Evolutionary conservation across 2,888 invertebrate genomes (phyloP), one percentile per base, ranked within the genome.

Genomic region (Papilio protenor): DNA sequence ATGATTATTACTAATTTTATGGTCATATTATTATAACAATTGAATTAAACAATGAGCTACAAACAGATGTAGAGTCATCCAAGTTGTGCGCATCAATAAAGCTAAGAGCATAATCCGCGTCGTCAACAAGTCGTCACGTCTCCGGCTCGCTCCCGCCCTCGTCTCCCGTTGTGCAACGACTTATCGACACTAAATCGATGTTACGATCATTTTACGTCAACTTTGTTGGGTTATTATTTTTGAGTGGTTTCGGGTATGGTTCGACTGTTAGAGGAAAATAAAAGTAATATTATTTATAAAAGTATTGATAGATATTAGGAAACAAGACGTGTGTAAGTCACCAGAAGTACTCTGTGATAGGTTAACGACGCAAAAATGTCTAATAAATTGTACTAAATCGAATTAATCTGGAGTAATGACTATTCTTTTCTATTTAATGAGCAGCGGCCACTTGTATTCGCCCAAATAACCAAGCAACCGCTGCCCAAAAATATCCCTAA

Each of bases 101-200:
- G 83, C 80, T 83, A 79, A 80, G 79, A 80, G 80, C 78, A 73
- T 90, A 90, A 92, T 91, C 92, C 89, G 75, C 81, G 79, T 83
- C 83, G 83, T 83, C 81, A 81, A 81, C 83, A 80, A 80, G 71
- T 74, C 78, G 85, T 87, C 92, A 92, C 92, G 92, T 89, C 69
- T 77, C 69, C 72, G 79, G n/a, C 47, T 76, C 84, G 77, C 84
- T 83, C 85, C 82, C 84, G 73, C 69, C 59, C 47, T 59, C 45
- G 57, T 74, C 23, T 33, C 47, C 57, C 69, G 33, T 76, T 69
- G 59, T 69, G 33, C 55, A 33, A 73, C 59, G 66, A 66, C 66
- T 72, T 70, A 76, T 76, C 76, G 73, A 76, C 59, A 57, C 66
- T 73, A 72, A 78, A 78, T 76, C 75, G 57, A 75, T 33, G 59